Evolutionary conservation across 2,797 vertebrate species (phyloP), one percentile per base, ranked within the genome.

Genomic region (Megalops cyprinoides): DNA sequence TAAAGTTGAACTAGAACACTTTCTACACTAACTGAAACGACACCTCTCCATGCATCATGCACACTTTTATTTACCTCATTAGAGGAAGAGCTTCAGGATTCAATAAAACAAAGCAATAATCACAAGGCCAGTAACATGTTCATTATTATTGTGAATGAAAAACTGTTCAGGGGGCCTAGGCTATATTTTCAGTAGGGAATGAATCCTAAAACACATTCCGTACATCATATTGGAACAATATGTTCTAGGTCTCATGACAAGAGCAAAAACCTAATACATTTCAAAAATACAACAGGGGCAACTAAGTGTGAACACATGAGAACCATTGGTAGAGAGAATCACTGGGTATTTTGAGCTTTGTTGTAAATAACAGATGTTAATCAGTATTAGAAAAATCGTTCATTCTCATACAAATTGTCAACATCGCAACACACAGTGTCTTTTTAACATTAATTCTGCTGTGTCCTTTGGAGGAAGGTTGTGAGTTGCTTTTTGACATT

Each of bases 101-200:
- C 62, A 39, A 67, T 37, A 7, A 67, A 67, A 67, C n/a, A n/a
- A 28, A 31, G 8, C 58, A 31, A n/a, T 1, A 67, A 67, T 67
- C 2, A 67, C 15, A 18, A 39, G 34, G 34, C 34, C 62, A 67
- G 62, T 67, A 39, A 39, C 14, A 67, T 39, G 34, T 67, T 18
- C 4, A 39, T 18, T 39, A 67, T 67, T 67, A 67, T 67, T 39
- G 31, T 67, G 39, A 67, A 67, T 67, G 12, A 67, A 67, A n/a
- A 65, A 65, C 31, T 34, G 25, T 37, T 62, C 2, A 15, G 15
- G 20, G 62, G 20, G 5, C 14, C 1, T 37, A 37, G 15, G 12
- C 28, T 65, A 28, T 20, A 4, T 37, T 69, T 69, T 39, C 4
- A 69, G n/a, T n/a, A n/a, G n/a, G n/a, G n/a, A n/a, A n/a, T n/a